phyloP scores from a whole-genome alignment of 1,140 invertebrate genomes.

The Rhopalosiphum padi region DNA sequence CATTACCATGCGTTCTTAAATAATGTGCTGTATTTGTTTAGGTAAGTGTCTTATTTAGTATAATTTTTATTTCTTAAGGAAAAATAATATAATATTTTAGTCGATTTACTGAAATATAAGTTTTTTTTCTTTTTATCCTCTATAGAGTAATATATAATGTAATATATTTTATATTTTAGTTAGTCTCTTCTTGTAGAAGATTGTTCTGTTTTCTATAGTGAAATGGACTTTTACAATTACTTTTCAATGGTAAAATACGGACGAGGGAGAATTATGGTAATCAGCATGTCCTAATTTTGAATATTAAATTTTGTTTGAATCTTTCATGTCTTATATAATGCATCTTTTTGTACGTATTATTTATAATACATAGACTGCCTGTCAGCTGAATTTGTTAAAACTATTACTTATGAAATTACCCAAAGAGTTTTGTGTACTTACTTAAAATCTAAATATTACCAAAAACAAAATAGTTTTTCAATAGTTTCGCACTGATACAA shows the following conservation, averaged over 20 bases:
- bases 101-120: background rate
- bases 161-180: background rate
- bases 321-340: background rate
- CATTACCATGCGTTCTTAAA: background rate
- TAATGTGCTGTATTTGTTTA: background rate
- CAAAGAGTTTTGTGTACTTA: background rate
- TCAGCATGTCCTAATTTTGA: slow-evolving; percentile 10
- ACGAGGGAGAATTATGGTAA: background rate
- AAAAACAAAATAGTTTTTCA: background rate
- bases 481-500: background rate
- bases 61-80: background rate
- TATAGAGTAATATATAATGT: background rate
- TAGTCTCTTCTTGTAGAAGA: background rate
- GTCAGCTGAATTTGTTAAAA: background rate
- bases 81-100: background rate
- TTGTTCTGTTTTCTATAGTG: background rate
- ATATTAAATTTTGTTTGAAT: slow-evolving; percentile 9
- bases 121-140: background rate
- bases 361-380: background rate
- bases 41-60: background rate
- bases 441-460: background rate
- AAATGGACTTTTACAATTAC: background rate
- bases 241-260: background rate
- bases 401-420: background rate
- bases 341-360: background rate